A percentile compares a stretch with the other conserved stretches of the same genome.
These are phyloP conservation scores for Odontocolon sp. DNA, from an alignment of 2,888 invertebrate species.

Conservation along the genomic window DNA sequence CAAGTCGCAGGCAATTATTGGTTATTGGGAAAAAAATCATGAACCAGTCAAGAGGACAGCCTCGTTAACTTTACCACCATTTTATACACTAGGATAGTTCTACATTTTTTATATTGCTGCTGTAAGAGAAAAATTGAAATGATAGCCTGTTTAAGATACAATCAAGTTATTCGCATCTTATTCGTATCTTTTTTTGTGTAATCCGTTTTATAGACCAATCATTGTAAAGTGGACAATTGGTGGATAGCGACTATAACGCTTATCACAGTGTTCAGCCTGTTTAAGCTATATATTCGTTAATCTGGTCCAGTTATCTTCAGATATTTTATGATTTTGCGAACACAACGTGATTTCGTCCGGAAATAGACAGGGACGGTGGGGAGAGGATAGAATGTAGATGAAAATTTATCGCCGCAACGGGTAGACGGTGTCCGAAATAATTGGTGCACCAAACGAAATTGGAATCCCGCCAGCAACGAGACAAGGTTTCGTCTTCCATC, in stretches of 20 bases:
- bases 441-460: slow-evolving; percentile 62
- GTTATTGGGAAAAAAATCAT: background rate
- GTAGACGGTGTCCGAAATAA: slow-evolving; percentile 62
- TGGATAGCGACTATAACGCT: too few species aligned
- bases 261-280: background rate
- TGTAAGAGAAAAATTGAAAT: too few species aligned
- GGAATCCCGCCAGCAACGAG: slow-evolving; percentile 61
- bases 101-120: background rate
- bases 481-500: slow-evolving; percentile 29
- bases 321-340: slow-evolving; percentile 42
- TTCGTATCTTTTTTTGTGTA: too few species aligned
- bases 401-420: slow-evolving; percentile 56
- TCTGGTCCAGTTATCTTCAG: background rate
- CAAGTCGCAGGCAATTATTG: too few species aligned
- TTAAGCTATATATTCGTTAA: background rate
- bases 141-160: too few species aligned
- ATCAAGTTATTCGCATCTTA: too few species aligned
- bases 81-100: background rate
- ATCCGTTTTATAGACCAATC: too few species aligned
- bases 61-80: background rate
- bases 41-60: background rate
- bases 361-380: slow-evolving; percentile 1
- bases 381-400: slow-evolving; percentile 35
- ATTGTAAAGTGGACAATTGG: too few species aligned
- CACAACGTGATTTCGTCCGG: slow-evolving; percentile 33